Evolutionary conservation across 2,797 vertebrate species (phyloP).

Genomic region (Typhlichthys subterraneus): DNA sequence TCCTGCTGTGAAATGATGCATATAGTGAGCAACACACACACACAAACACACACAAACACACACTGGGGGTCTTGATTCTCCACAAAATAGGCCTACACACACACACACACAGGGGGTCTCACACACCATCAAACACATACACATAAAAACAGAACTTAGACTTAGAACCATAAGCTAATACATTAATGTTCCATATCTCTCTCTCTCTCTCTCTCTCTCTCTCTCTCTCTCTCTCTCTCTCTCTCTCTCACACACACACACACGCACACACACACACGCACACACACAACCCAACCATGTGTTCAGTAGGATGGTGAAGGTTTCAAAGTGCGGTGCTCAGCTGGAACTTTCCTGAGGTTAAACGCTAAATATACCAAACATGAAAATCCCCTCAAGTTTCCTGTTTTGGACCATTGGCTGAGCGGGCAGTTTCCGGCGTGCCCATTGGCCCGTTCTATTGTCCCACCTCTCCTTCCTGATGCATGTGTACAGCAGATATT

Average conservation of each 20-base stretch:
- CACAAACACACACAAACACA: constrained; percentile 14
- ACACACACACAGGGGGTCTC: neutral
- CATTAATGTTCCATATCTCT: neutral
- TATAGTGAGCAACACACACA: constrained; percentile 12
- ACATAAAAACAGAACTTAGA: neutral
- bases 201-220: neutral
- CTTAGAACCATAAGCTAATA: neutral
- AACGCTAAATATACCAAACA: constrained; percentile 45
- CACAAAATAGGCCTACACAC: neutral
- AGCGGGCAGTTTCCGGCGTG: constrained; percentile 37
- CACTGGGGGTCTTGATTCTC: neutral
- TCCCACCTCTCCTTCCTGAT: constrained; percentile 42
- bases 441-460: constrained; percentile 46
- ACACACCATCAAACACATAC: neutral
- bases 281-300: constrained; percentile 1
- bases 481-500: constrained; percentile 56
- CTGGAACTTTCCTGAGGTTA: constrained; percentile 49
- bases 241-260: neutral
- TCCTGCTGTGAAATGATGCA: constrained; percentile 49
- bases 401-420: constrained; percentile 57
- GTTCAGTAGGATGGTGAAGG: constrained; percentile 7
- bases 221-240: neutral
- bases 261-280: neutral
- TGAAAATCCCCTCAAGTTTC: constrained; percentile 71
- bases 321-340: constrained; percentile 28